phyloP scores from a whole-genome alignment of 2,797 vertebrate species.

The Micromesistius poutassou region DNA sequence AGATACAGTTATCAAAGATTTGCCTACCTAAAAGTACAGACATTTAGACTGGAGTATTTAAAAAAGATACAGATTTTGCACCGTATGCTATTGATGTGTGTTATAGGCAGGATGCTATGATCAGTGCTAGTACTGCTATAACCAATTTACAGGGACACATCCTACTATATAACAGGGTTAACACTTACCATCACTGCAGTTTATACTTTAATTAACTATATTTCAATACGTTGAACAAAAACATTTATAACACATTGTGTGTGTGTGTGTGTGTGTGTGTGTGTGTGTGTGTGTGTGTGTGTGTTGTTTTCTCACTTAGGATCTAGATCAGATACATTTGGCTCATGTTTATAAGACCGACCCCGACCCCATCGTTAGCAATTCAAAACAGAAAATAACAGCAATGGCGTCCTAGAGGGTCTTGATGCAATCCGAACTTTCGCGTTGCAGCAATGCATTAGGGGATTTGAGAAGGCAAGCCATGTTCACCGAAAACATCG shows the following conservation, averaged over 20 bases:
- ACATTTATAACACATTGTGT: not conserved
- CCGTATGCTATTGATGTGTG: not conserved
- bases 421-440: slow-evolving; percentile 39
- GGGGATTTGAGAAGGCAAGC: slow-evolving; percentile 34
- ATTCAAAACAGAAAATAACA: not conserved
- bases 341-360: not conserved
- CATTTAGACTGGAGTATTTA: not conserved
- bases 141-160: not conserved
- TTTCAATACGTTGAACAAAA: not conserved
- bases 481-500: slow-evolving; percentile 48
- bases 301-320: too few species aligned
- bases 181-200: not conserved
- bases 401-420: not conserved
- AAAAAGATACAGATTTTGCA: not conserved
- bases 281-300: too few species aligned
- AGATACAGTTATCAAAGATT: not conserved
- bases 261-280: not conserved
- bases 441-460: slow-evolving; percentile 55
- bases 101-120: not conserved
- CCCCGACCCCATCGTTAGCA: too few species aligned
- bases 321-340: not conserved
- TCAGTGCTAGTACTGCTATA: not conserved
- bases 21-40: not conserved
- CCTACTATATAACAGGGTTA: not conserved
- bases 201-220: not conserved